Evolutionary conservation across 2,888 invertebrate genomes (phyloP).

Genomic region (Apodemia zela): DNA sequence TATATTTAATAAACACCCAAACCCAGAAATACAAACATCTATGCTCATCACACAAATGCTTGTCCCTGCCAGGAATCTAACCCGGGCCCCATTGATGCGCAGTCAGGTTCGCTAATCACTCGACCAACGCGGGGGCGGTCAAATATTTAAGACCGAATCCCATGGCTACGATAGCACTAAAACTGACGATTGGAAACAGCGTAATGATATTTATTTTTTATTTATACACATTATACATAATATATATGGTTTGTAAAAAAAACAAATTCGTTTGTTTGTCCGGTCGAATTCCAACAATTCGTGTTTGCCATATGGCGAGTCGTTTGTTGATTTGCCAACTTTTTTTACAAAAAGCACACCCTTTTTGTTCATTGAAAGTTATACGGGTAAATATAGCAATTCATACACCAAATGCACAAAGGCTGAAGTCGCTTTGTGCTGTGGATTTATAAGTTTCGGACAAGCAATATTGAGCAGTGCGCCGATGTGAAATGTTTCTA

Average conservation of each 20-base stretch:
- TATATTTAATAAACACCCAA: no score
- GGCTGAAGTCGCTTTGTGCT: conserved; percentile 5
- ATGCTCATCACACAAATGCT: no score
- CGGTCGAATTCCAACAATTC: not conserved
- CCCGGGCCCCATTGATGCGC: no score
- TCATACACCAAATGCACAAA: conserved; percentile 10
- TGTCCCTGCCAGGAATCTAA: no score
- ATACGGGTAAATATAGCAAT: conserved; percentile 9
- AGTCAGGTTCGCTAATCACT: no score
- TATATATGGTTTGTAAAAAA: not conserved
- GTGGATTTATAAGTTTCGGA: not conserved
- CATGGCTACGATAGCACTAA: no score
- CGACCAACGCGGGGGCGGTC: no score
- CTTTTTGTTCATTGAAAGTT: conserved; percentile 14
- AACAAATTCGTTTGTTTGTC: not conserved
- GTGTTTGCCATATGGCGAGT: not conserved
- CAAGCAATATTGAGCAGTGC: not conserved
- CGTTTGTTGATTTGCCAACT: conserved; percentile 14
- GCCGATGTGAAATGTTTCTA: not conserved
- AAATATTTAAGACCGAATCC: no score
- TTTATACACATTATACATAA: not conserved
- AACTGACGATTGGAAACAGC: no score
- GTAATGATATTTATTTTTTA: no score
- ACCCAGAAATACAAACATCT: no score
- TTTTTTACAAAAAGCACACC: conserved; percentile 8